Evolutionary conservation across 2,888 invertebrate species (phyloP), one percentile per base, ranked within the genome.

Genomic region (Geophilus truncorum): DNA sequence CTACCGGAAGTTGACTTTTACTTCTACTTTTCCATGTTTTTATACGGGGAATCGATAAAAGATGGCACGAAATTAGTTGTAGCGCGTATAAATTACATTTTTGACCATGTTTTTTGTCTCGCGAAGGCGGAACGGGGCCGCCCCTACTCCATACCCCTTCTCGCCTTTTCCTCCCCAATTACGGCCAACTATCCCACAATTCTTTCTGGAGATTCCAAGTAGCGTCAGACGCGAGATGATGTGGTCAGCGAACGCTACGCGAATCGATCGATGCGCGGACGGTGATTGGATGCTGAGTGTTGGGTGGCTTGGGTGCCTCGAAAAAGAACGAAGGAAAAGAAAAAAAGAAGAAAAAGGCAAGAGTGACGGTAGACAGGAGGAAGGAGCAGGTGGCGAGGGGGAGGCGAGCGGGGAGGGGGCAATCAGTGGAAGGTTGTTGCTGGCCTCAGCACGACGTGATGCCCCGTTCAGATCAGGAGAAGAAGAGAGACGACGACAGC

Each of bases 371-470:
- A 23, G 57, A 21, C 25, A 62, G 25, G 23, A 5, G 23, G 62
- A 40, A 9, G 9, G 40, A 40, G 40, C 40, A 45, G 45, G 45
- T n/a, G 45, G 45, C 45, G 45, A 45, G 18, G 45, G 15, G 18
- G 45, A 5, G 18, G 40, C 40, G 15, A 15, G 40, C 40, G 40
- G 57, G 62, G 62, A 25, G 9, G 62, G 57, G 62, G 62, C 62
- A 62, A 62, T 62, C 62, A 62, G 45, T 45, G 18, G 45, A n/a
- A 15, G 62, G 62, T 62, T 62, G 62, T 62, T 62, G 62, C 62
- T 62, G 62, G 62, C 25, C 62, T 62, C 62, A 62, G 62, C 62
- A 62, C 62, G 62, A 62, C 62, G 62, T 62, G 62, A 62, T 23
- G 62, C 62, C 23, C 62, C 62, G 62, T 25, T 62, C 62, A 5